Conservation (phyloP, 1,140 invertebrate species). For the Drosophila pallidifrons region DNA sequence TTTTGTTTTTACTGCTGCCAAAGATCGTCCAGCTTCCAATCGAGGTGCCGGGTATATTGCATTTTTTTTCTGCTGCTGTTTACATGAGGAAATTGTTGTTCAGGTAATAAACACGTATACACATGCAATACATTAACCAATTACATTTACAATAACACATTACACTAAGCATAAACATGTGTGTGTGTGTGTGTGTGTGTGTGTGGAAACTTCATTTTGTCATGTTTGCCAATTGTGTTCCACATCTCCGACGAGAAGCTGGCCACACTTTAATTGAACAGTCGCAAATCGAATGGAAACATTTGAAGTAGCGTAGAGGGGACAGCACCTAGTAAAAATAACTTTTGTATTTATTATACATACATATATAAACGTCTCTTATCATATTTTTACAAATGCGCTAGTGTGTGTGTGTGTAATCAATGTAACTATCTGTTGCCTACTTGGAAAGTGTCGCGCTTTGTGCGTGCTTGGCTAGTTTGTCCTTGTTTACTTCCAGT, state of each 20-base stretch:
- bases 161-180: not conserved
- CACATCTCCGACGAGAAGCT: constrained; percentile 13
- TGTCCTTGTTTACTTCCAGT: constrained; percentile 22
- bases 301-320: not conserved
- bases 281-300: not conserved
- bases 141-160: too few relatives aligned
- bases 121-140: not conserved
- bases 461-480: not conserved
- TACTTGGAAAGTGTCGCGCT: constrained; percentile 1
- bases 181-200: constrained; percentile 12
- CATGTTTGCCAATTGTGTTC: constrained; percentile 20
- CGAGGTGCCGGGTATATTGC: constrained; percentile 20
- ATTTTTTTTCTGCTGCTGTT: constrained; percentile 32
- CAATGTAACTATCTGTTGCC: constrained; percentile 21
- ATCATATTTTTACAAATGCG: not conserved
- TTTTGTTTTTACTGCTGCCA: constrained; percentile 27
- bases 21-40: constrained; percentile 32
- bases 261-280: constrained; percentile 4
- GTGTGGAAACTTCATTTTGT: constrained; percentile 20
- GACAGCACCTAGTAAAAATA: not conserved
- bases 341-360: not conserved
- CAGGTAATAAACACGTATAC: constrained; percentile 38
- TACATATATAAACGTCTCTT: not conserved
- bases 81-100: constrained; percentile 39
- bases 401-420: not conserved